Conservation (phyloP, 2,797 vertebrate species). For the Xiphophorus birchmanni region DNA sequence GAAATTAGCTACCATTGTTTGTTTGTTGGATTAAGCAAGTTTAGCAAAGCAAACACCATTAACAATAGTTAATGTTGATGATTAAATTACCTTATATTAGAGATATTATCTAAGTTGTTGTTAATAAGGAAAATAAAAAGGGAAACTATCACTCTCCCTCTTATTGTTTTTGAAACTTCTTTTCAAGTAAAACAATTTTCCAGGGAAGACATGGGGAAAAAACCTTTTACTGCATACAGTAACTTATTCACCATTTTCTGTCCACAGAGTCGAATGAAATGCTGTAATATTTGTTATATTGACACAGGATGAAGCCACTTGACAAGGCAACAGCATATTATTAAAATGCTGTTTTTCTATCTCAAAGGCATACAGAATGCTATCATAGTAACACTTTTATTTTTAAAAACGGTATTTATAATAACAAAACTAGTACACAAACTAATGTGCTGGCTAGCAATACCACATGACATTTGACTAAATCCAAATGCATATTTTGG, state of each 20-base stretch:
- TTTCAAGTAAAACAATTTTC: background rate
- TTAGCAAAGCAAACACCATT: background rate
- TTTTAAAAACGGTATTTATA: background rate
- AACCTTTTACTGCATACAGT: background rate
- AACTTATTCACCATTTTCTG: background rate
- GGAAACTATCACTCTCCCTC: background rate
- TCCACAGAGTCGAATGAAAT: background rate
- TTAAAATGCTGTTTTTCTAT: background rate
- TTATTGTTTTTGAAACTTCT: background rate
- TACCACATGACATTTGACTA: background rate
- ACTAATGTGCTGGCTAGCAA: background rate
- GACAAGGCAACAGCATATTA: background rate
- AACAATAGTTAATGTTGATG: background rate
- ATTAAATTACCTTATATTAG: background rate
- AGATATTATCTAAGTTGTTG: background rate
- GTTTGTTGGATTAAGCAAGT: background rate
- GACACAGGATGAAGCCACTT: background rate
- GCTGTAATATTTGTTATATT: background rate
- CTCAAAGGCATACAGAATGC: background rate
- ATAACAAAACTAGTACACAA: constrained; percentile 1
- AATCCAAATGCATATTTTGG: constrained; percentile 15
- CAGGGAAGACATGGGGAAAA: background rate
- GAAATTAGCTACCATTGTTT: background rate
- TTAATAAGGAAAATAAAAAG: background rate
- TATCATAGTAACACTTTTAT: background rate